Evolutionary conservation across 2,888 invertebrate species (phyloP).

Genomic region (Atethmia centrago): DNA sequence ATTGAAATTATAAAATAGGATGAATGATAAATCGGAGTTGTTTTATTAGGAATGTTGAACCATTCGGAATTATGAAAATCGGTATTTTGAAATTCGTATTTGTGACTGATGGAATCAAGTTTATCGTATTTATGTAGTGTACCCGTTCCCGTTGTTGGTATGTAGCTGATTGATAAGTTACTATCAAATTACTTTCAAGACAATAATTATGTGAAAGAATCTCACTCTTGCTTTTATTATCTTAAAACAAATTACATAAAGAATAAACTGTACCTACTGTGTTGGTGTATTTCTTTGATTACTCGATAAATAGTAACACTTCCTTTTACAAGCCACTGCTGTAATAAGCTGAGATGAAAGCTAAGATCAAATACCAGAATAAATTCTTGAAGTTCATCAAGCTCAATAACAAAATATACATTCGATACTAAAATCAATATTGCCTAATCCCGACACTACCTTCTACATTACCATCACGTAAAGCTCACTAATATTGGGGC

Average conservation of each 20-base stretch:
- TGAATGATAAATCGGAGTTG: too few species aligned
- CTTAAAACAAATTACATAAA: not conserved
- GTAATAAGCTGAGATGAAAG: not conserved
- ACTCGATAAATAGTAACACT: not conserved
- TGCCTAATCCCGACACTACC: not conserved
- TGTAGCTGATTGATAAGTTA: not conserved
- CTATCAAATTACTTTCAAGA: not conserved
- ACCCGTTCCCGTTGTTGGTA: too few species aligned
- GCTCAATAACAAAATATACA: not conserved
- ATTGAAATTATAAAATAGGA: too few species aligned
- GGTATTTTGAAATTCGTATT: too few species aligned
- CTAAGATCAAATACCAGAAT: not conserved
- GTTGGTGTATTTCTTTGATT: not conserved
- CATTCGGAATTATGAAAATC: too few species aligned
- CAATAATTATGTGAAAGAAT: constrained; percentile 5
- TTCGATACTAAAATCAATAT: not conserved
- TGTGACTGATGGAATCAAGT: too few species aligned
- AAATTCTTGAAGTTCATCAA: not conserved
- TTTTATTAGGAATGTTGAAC: too few species aligned
- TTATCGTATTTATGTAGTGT: too few species aligned
- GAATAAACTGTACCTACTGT: too few species aligned
- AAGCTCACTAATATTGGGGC: constrained; percentile 11
- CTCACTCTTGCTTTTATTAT: constrained; percentile 7
- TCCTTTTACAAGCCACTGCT: not conserved
- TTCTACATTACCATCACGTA: constrained; percentile 8